These are phyloP conservation scores for Thunnus maccoyii DNA, from an alignment of 2,113 vertebrate species.

Conservation along the genomic window DNA sequence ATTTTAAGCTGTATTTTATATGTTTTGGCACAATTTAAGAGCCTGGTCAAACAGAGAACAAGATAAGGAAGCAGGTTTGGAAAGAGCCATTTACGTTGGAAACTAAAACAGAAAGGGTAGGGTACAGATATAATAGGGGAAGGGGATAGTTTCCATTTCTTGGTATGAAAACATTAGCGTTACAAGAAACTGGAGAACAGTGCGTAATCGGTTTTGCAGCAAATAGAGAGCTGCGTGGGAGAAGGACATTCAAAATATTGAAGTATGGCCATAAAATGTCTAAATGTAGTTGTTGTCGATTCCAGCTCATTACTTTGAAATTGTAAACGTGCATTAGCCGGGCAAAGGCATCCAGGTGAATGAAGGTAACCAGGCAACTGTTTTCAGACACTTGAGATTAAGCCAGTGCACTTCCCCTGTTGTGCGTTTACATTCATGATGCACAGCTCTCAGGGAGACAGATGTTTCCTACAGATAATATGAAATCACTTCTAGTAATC, in stretches of 20 bases:
- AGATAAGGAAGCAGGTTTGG: conserved; percentile 63
- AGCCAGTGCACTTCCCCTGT: conserved; percentile 54
- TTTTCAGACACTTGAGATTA: conserved; percentile 60
- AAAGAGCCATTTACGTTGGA: conserved; percentile 34
- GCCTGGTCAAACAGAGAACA: conserved; percentile 72
- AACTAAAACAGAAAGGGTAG: conserved; percentile 24
- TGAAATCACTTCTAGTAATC: conserved; percentile 32
- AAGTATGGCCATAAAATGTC: neutral
- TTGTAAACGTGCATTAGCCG: conserved; percentile 57
- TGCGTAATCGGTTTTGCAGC: neutral
- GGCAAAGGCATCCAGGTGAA: conserved; percentile 61
- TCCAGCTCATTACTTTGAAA: conserved; percentile 52
- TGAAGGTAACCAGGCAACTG: conserved; percentile 75
- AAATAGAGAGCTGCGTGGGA: neutral
- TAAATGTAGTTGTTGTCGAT: conserved; percentile 39
- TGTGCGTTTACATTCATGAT: conserved; percentile 60
- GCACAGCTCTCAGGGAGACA: conserved; percentile 42
- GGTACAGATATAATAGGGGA: conserved; percentile 43
- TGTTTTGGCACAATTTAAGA: conserved; percentile 46
- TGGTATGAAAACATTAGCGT: conserved; percentile 43
- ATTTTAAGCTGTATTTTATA: conserved; percentile 30
- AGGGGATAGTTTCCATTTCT: conserved; percentile 21
- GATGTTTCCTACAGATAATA: conserved; percentile 69
- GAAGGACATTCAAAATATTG: neutral
- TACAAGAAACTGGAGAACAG: conserved; percentile 2